phyloP scores from a whole-genome alignment of 2,113 vertebrate species.

The Rostratula benghalensis region DNA sequence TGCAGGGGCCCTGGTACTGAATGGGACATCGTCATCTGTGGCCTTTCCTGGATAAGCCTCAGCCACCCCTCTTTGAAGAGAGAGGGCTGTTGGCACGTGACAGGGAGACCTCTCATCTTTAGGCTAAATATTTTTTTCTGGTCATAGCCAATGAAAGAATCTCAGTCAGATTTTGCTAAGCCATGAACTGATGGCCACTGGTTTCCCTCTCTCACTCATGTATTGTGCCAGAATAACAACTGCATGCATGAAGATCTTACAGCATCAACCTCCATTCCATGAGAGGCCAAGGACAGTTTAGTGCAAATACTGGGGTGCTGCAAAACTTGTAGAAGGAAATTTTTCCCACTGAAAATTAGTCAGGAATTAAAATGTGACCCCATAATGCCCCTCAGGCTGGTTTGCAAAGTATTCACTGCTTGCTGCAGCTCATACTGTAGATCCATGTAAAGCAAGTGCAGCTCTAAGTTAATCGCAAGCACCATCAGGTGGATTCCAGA shows the following conservation, averaged over 20 bases:
- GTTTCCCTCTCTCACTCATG: not conserved
- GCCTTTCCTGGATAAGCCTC: not conserved
- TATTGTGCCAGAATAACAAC: not conserved
- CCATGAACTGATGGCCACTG: not conserved
- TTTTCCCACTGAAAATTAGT: not conserved
- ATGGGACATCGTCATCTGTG: not conserved
- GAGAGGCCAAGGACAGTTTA: not conserved
- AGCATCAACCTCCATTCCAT: not conserved
- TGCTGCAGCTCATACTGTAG: not conserved
- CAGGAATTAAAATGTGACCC: not conserved
- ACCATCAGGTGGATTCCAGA: not conserved
- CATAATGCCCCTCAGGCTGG: not conserved
- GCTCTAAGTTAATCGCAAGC: not conserved
- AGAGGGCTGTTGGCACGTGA: not conserved
- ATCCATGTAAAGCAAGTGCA: not conserved
- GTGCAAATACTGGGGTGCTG: not conserved
- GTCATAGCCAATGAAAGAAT: not conserved
- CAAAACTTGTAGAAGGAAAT: not conserved
- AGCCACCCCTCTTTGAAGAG: accelerated
- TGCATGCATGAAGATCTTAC: not conserved
- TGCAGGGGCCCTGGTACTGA: not conserved
- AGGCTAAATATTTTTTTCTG: not conserved
- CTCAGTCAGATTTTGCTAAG: not conserved
- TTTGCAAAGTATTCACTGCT: not conserved
- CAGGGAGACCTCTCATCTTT: not conserved